phyloP scores from a whole-genome alignment of 2,113 vertebrate species.

The Sardina pilchardus region DNA sequence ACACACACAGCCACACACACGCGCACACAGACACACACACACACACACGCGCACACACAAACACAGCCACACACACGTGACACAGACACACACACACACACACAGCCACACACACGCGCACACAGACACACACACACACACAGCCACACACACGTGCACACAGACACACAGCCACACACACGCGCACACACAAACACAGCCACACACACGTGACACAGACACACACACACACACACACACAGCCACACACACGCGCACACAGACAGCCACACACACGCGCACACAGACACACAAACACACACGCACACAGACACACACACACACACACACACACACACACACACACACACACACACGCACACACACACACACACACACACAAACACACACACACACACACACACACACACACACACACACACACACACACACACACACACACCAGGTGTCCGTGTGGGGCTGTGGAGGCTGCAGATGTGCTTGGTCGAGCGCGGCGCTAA shows the following conservation, averaged over 20 bases:
- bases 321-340: neutral
- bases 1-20: neutral
- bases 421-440: constrained; percentile 1
- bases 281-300: neutral
- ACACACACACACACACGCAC: constrained; percentile 17
- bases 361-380: constrained; percentile 2
- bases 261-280: neutral
- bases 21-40: constrained; percentile 1
- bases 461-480: no score
- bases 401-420: neutral
- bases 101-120: constrained; percentile 6
- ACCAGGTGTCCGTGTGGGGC: neutral
- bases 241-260: constrained; percentile 33
- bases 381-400: neutral
- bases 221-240: neutral
- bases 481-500: no score
- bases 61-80: neutral
- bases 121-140: constrained; percentile 1
- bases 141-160: neutral
- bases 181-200: neutral
- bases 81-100: neutral
- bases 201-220: neutral
- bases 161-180: neutral
- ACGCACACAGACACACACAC: neutral
- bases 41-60: neutral